phyloP scores from a whole-genome alignment of 2,888 invertebrate species.

The Tachina fera region DNA sequence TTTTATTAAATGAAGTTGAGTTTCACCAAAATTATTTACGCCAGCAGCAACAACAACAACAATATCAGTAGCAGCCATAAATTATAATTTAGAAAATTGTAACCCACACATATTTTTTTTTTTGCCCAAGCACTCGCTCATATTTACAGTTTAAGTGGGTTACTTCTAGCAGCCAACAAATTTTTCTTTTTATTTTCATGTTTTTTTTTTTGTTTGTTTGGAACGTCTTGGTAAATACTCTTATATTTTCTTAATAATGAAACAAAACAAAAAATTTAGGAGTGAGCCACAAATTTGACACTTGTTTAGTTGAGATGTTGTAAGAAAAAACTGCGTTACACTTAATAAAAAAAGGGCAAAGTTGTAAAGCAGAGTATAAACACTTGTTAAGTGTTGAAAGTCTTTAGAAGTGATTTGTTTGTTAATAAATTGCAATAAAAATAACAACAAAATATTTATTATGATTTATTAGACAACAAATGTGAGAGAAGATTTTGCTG shows the following conservation, averaged over 20 bases:
- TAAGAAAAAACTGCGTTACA: neutral
- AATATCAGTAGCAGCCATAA: conserved; percentile 49
- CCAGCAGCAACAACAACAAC: conserved; percentile 12
- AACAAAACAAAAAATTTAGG: neutral
- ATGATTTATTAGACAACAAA: conserved; percentile 60
- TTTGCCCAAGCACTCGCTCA: neutral
- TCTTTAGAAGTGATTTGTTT: conserved; percentile 71
- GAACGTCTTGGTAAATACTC: conserved; percentile 17
- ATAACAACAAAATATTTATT: conserved; percentile 41
- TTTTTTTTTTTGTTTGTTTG: conserved; percentile 19
- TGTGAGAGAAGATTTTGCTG: conserved; percentile 9
- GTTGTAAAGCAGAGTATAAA: conserved; percentile 67
- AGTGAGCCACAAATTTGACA: conserved; percentile 64
- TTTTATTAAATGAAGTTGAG: conserved; percentile 43
- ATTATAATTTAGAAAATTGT: conserved; percentile 69
- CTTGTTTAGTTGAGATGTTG: conserved; percentile 45
- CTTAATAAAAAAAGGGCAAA: conserved; percentile 58
- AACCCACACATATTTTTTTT: conserved; percentile 29
- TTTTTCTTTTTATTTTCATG: neutral
- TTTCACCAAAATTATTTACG: conserved; percentile 43
- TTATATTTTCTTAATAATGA: conserved; percentile 29
- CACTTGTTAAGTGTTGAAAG: conserved; percentile 72
- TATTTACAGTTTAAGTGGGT: conserved; percentile 37
- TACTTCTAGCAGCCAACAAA: conserved; percentile 39
- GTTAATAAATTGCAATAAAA: conserved; percentile 67